Percentiles rank a stretch among this genome's conserved stretches.
Evolutionary conservation across 2,888 invertebrate species (phyloP).

Genomic region (Caenorhabditis sinica): DNA sequence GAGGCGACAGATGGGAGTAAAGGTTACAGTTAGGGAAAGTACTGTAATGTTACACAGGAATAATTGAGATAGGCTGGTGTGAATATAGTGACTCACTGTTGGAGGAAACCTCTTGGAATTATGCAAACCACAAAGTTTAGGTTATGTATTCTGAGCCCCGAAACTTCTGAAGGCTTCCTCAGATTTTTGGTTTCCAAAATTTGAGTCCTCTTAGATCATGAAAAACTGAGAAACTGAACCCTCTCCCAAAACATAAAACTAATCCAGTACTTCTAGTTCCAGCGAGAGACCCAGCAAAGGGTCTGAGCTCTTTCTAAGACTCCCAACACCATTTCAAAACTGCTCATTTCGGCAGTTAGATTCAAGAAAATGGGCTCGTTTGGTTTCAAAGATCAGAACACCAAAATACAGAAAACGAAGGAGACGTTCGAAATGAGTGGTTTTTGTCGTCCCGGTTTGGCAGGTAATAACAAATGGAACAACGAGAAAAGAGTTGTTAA

Average conservation of each 20-base stretch:
- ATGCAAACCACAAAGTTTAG: too few relatives aligned
- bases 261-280: not conserved
- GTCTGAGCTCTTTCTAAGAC: too few relatives aligned
- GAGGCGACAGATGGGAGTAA: not conserved
- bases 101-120: too few relatives aligned
- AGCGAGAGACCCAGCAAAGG: too few relatives aligned
- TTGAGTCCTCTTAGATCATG: too few relatives aligned
- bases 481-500: conserved; percentile 4
- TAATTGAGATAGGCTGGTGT: too few relatives aligned
- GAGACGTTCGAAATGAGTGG: not conserved
- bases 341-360: not conserved
- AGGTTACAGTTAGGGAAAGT: not conserved
- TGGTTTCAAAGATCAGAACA: conserved; percentile 6
- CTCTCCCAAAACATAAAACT: not conserved
- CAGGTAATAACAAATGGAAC: conserved; percentile 37
- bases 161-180: too few relatives aligned
- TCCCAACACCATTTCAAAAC: not conserved
- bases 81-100: too few relatives aligned
- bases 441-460: conserved; percentile 2
- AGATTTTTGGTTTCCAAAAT: too few relatives aligned
- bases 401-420: not conserved
- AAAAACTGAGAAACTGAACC: not conserved
- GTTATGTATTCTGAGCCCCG: too few relatives aligned
- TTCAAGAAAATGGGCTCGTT: not conserved
- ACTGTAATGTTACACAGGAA: not conserved